These are phyloP conservation scores for Carassius carassius DNA, from an alignment of 2,113 vertebrate genomes.

Conservation along the genomic window DNA sequence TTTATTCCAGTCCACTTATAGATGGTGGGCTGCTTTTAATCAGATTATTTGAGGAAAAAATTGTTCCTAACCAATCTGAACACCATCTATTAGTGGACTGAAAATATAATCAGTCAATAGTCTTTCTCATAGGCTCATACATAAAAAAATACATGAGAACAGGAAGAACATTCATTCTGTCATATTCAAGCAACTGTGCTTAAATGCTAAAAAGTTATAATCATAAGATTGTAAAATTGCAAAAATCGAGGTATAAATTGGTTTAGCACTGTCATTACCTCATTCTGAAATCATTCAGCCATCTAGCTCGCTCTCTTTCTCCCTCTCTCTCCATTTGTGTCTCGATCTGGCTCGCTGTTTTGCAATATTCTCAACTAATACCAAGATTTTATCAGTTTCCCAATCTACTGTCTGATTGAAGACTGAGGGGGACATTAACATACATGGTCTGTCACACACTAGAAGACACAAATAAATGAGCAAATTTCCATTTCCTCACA, in stretches of 20 bases:
- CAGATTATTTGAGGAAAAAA: not conserved
- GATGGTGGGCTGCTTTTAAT: not conserved
- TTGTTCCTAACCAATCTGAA: not conserved
- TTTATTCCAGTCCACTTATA: not conserved
- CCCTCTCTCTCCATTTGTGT: not conserved
- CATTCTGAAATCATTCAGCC: not conserved
- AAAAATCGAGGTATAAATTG: not conserved
- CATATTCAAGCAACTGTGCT: not conserved
- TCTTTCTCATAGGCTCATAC: not conserved
- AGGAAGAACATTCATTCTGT: not conserved
- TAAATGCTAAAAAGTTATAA: constrained; percentile 7
- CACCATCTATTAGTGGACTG: not conserved
- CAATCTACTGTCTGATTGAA: constrained; percentile 42
- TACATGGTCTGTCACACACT: constrained; percentile 51
- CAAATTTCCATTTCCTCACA: constrained; percentile 57
- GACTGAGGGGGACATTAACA: constrained; percentile 51
- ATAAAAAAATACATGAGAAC: not conserved
- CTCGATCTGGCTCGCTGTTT: not conserved
- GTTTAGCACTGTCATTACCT: constrained; percentile 8
- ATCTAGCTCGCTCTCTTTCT: not conserved
- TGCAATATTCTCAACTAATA: constrained; percentile 28
- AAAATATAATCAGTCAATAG: not conserved
- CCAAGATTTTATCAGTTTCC: constrained; percentile 19
- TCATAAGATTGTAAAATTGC: not conserved
- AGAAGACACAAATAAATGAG: constrained; percentile 55